Evolutionary conservation across 2,113 vertebrate genomes (phyloP), one percentile per base, ranked within the genome.

Genomic region (Condylura cristata): DNA sequence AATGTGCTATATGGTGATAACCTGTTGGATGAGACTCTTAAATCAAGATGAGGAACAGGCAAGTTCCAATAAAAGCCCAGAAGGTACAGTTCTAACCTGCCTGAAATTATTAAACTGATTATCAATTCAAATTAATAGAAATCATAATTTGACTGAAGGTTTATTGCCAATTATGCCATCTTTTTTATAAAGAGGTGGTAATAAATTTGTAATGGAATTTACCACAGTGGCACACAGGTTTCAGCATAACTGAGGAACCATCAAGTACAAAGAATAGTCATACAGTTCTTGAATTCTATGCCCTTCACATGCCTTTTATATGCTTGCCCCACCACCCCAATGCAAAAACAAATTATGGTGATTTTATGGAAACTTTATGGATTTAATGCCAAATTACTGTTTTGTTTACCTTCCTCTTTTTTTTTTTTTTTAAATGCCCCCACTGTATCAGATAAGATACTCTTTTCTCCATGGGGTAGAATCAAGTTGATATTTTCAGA

Each of bases 281-380:
- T 14, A 34, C 48, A 22, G 22, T 53, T 30, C 22, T 89, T 86
- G 34, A 91, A 56, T 85, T 85, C 53, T 37, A 74, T 44, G 44
- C 56, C 86, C 11, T 24, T 46, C 28, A 63, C 28, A 41, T 89
- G 20, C 2, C 37, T 68, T 90, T 95, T 63, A 51, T 44, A 58
- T 39, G 37, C 22, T 76, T 89, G 63, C 30, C 66, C 65, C 82
- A 32, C 24, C 1, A 68, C 86, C 75, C 58, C 16, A 74, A 48
- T 68, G 56, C 22, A 66, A 96, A 26, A 32, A 39, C 0, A 44
- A 74, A 48, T 24, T 17, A 11, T 89, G 65, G 80, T 82, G 85
- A 65, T 96, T 91, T 96, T 91, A 95, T 96, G 72, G 81, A 85
- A 95, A n/a, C n/a, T n/a, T 97, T 83, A 91, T n/a, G n/a, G n/a